Conservation (phyloP, 2,888 invertebrate genomes). For the Napeogenes sylphis region DNA sequence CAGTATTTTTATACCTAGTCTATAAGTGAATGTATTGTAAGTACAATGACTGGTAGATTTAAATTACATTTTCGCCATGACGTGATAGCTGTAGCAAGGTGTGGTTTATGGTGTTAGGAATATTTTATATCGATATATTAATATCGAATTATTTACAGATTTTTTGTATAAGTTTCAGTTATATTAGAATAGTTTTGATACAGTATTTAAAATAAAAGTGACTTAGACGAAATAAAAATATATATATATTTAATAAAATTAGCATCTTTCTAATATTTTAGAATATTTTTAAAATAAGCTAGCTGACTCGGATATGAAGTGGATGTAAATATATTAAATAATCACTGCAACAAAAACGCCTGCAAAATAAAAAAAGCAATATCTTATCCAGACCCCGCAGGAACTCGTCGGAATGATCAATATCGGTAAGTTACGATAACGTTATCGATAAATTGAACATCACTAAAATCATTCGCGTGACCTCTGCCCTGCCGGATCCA, state of each 20-base stretch:
- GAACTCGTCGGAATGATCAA: background rate
- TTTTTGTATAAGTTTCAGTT: background rate
- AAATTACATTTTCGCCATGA: slow-evolving; percentile 64
- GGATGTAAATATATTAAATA: too few species aligned
- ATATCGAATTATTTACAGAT: background rate
- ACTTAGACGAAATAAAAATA: too few species aligned
- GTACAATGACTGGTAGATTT: slow-evolving; percentile 49
- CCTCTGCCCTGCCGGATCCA: slow-evolving; percentile 65
- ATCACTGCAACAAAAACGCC: background rate
- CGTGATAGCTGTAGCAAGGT: slow-evolving; percentile 56
- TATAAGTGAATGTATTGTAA: background rate
- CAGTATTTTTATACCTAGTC: slow-evolving; percentile 14
- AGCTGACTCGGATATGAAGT: too few species aligned
- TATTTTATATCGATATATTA: slow-evolving; percentile 28
- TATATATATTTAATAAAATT: too few species aligned
- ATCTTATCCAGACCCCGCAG: background rate
- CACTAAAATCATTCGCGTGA: slow-evolving; percentile 57
- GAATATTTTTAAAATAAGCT: too few species aligned
- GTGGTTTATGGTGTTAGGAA: slow-evolving; percentile 50
- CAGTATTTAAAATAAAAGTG: too few species aligned
- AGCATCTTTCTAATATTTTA: too few species aligned
- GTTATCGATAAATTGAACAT: slow-evolving; percentile 31
- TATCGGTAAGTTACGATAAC: background rate
- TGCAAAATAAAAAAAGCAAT: slow-evolving; percentile 1
- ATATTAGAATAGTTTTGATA: too few species aligned